Percentiles rank a stretch among this genome's conserved stretches.
Evolutionary conservation across 2,888 invertebrate genomes (phyloP).

Genomic region (Leucophenga montana): DNA sequence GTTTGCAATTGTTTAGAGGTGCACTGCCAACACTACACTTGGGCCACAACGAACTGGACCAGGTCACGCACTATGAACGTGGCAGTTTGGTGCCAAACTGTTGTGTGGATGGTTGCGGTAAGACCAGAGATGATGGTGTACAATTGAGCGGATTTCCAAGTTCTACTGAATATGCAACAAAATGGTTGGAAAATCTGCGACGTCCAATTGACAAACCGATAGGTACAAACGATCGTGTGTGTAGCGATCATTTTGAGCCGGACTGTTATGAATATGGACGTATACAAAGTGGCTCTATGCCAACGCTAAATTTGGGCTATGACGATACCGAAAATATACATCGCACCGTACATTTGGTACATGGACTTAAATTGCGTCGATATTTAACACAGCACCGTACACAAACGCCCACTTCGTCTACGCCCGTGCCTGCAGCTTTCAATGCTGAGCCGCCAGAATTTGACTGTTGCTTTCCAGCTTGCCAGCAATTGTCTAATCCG

Average conservation of each 20-base stretch:
- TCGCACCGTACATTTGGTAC: background rate
- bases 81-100: slow-evolving; percentile 28
- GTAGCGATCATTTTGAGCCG: slow-evolving; percentile 54
- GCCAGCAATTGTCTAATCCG: slow-evolving; percentile 40
- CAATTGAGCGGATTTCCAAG: slow-evolving; percentile 49
- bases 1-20: slow-evolving; percentile 37
- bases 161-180: slow-evolving; percentile 38
- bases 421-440: too few species aligned
- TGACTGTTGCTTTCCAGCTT: slow-evolving; percentile 54
- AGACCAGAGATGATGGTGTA: slow-evolving; percentile 37
- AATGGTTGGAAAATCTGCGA: slow-evolving; percentile 58
- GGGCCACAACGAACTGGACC: slow-evolving; percentile 45
- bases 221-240: slow-evolving; percentile 45
- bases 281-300: slow-evolving; percentile 48
- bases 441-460: background rate
- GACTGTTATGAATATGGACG: slow-evolving; percentile 43
- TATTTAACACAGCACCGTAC: background rate
- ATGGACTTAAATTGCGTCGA: slow-evolving; percentile 28
- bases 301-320: slow-evolving; percentile 58
- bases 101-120: slow-evolving; percentile 53
- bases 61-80: slow-evolving; percentile 43
- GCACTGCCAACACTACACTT: slow-evolving; percentile 60
- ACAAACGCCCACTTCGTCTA: background rate
- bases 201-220: slow-evolving; percentile 38
- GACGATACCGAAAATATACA: slow-evolving; percentile 38